Percentiles rank a stretch among this genome's conserved stretches.
phyloP scores from a whole-genome alignment of 1,140 invertebrate species.

The Chironomus tepperi region DNA sequence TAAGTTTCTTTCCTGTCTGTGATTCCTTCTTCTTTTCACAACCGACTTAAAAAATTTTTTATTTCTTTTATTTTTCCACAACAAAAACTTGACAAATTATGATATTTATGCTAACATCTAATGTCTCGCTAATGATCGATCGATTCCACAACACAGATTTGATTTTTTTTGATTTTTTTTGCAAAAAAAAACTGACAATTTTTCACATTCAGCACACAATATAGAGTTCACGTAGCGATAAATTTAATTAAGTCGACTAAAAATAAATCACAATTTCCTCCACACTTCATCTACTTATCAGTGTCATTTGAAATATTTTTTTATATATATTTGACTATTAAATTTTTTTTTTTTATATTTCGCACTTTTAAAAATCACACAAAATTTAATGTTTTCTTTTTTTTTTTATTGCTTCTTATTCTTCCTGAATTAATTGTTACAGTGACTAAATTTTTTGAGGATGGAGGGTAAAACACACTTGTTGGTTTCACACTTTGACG shows the following conservation, averaged over 20 bases:
- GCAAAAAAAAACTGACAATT: too few relatives aligned
- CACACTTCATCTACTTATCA: slow-evolving; percentile 20
- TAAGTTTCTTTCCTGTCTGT: background rate
- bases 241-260: slow-evolving; percentile 23
- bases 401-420: background rate
- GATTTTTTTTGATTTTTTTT: too few relatives aligned
- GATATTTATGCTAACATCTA: too few relatives aligned
- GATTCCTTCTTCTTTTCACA: background rate
- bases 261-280: slow-evolving; percentile 21
- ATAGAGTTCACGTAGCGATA: background rate
- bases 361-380: background rate
- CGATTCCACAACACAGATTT: background rate
- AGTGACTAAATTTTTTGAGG: too few relatives aligned
- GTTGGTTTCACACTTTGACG: background rate
- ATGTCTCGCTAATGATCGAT: background rate
- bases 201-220: background rate
- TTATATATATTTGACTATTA: background rate
- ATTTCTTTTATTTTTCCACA: background rate
- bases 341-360: background rate
- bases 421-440: background rate
- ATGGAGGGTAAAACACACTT: too few relatives aligned
- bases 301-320: background rate
- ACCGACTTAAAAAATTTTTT: background rate
- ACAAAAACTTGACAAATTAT: background rate
- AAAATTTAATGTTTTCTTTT: background rate